Evolutionary conservation across 2,113 vertebrate genomes (phyloP).

Genomic region (Pontoporia blainvillei): DNA sequence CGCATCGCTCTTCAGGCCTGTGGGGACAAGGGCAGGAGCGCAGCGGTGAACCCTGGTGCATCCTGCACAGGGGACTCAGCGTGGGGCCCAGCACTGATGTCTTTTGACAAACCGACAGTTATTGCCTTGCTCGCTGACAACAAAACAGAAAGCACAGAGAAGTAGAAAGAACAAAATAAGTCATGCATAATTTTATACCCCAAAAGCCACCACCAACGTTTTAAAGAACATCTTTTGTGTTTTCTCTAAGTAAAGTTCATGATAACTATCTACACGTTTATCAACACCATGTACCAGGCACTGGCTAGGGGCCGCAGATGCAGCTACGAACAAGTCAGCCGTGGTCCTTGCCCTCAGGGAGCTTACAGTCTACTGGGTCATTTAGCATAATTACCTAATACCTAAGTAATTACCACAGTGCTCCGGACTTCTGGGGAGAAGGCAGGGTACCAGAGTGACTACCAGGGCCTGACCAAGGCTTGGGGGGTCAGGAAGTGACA

Average conservation of each 20-base stretch:
- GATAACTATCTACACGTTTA: fast-evolving
- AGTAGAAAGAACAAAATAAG: not conserved
- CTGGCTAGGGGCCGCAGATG: not conserved
- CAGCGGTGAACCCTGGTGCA: not conserved
- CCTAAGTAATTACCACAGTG: fast-evolving
- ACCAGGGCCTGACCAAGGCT: not conserved
- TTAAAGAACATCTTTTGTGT: not conserved
- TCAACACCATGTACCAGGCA: fast-evolving
- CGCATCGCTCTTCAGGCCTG: constrained; percentile 86
- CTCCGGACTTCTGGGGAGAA: not conserved
- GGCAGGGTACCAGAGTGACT: not conserved
- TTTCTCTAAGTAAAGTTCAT: not conserved
- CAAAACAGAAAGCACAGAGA: not conserved
- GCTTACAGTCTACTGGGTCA: not conserved
- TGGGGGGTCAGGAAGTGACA: not conserved
- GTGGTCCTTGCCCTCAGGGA: not conserved
- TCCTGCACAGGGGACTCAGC: not conserved
- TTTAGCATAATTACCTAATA: not conserved
- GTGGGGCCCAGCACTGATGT: not conserved
- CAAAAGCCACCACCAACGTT: not conserved
- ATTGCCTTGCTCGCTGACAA: not conserved
- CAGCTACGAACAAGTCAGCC: fast-evolving
- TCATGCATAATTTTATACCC: not conserved
- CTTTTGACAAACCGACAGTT: not conserved
- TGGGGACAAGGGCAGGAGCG: not conserved